Conservation (phyloP, 2,113 vertebrate species). For the Toxostoma redivivum region DNA sequence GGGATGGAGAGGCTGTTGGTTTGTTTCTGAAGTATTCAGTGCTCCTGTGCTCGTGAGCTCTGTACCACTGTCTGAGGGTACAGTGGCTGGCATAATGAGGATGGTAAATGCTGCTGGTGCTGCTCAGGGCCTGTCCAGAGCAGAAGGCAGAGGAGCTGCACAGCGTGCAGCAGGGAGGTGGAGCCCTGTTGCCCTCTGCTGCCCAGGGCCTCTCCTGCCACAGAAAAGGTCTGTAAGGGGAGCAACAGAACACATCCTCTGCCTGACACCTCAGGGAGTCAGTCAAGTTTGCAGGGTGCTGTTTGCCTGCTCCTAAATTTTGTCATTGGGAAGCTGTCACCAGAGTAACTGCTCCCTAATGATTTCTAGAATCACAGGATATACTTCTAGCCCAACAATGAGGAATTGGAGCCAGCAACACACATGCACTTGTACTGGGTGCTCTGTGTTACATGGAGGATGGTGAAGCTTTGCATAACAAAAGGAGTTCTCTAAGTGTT, state of each 20-base stretch:
- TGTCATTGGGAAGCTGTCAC: background rate
- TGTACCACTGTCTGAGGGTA: background rate
- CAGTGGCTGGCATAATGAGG: background rate
- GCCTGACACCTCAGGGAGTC: background rate
- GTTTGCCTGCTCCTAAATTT: background rate
- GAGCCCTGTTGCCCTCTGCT: background rate
- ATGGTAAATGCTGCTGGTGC: background rate
- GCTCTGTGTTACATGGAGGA: background rate
- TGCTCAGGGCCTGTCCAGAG: background rate
- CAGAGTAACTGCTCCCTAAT: background rate
- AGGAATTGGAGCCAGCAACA: background rate
- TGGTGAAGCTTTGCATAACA: background rate
- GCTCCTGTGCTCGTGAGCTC: background rate
- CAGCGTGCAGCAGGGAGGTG: background rate
- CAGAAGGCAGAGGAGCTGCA: background rate
- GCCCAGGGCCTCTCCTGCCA: background rate
- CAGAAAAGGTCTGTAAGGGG: background rate
- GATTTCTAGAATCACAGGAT: background rate
- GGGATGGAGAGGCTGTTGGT: accelerated
- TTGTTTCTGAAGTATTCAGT: background rate
- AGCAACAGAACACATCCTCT: background rate
- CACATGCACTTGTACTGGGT: accelerated
- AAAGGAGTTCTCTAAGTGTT: background rate
- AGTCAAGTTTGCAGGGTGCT: background rate
- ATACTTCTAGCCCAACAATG: background rate